Percentiles rank a stretch among this genome's conserved stretches.
Conservation (phyloP, 92 coral and sea anemone species). For the Porites rus region DNA sequence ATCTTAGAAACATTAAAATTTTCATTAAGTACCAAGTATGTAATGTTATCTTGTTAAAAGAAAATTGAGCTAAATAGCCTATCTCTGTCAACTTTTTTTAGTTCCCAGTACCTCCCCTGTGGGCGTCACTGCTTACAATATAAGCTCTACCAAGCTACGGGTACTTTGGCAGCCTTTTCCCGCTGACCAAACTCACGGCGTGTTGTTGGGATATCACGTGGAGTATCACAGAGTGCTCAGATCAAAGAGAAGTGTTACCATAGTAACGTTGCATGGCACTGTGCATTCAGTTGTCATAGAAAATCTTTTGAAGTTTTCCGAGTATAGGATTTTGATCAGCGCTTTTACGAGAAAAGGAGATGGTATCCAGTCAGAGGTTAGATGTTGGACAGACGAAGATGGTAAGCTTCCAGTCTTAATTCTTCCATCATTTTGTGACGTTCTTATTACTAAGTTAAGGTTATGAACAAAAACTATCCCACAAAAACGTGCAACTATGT, state of each 20-base stretch:
- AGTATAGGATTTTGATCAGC: conserved; percentile 49
- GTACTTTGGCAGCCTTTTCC: conserved; percentile 74
- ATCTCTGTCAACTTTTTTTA: too few species aligned
- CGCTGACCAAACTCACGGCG: conserved; percentile 48
- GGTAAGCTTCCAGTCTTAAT: conserved; percentile 29
- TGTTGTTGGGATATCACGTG: conserved; percentile 69
- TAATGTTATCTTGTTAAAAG: too few species aligned
- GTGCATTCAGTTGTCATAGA: conserved; percentile 6
- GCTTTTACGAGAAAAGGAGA: conserved; percentile 54
- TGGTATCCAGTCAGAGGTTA: conserved; percentile 49
- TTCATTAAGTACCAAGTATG: too few species aligned
- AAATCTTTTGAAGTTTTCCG: conserved; percentile 43
- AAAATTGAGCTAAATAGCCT: too few species aligned
- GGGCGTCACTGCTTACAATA: conserved; percentile 28
- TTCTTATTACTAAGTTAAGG: too few species aligned
- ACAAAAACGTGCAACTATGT: too few species aligned
- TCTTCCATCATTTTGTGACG: too few species aligned
- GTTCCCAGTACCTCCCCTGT: conserved; percentile 45
- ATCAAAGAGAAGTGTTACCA: conserved; percentile 22
- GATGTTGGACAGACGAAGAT: conserved; percentile 60
- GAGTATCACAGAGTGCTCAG: conserved; percentile 42
- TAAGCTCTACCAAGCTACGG: conserved; percentile 60
- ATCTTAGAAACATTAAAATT: too few species aligned
- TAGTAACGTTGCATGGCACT: background rate
- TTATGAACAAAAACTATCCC: too few species aligned